phyloP scores from a whole-genome alignment of 2,797 vertebrate species.

The Mico argentatus region DNA sequence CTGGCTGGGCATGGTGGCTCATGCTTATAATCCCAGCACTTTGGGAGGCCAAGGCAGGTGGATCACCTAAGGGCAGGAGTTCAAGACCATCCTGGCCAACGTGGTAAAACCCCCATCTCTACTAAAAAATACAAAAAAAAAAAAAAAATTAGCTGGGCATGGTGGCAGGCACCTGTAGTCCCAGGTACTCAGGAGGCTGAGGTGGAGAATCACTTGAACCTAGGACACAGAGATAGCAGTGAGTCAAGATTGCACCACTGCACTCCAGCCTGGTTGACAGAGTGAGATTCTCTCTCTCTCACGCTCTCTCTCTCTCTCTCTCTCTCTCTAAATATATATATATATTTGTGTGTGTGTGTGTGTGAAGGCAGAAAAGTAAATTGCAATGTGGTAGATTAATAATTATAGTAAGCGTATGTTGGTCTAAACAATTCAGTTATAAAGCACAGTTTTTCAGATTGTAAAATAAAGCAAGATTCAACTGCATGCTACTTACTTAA shows the following conservation, averaged over 20 bases:
- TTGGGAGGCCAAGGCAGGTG: neutral
- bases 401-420: neutral
- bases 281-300: no score
- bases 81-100: neutral
- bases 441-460: neutral
- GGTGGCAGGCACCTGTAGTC: no score
- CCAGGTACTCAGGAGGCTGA: no score
- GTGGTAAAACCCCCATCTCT: neutral
- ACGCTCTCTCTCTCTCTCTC: no score
- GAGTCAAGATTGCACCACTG: no score
- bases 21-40: neutral
- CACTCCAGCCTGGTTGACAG: no score
- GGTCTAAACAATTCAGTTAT: neutral
- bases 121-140: neutral
- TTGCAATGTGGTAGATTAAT: neutral
- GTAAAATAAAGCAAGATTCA: neutral
- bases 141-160: no score
- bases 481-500: neutral
- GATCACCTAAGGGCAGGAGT: neutral
- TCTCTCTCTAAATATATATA: no score
- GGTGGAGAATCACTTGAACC: no score
- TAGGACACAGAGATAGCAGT: no score
- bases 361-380: neutral
- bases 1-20: neutral
- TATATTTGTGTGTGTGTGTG: no score